Conservation (phyloP, 2,888 invertebrate species). For the Sisyra terminalis region DNA sequence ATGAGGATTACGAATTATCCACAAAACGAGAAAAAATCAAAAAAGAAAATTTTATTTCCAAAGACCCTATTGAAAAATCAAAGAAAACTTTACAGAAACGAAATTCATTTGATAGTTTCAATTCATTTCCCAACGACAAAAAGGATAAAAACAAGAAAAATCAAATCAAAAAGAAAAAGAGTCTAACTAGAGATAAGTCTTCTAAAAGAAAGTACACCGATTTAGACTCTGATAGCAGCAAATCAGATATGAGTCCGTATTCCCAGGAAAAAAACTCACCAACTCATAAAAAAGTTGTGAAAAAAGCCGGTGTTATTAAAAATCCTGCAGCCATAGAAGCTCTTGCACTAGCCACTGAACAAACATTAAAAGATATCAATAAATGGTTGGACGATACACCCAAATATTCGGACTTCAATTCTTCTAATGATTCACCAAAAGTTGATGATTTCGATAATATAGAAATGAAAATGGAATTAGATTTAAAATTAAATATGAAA, state of each 20-base stretch:
- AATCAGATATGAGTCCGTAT: constrained; percentile 17
- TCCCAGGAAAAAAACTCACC: constrained; percentile 13
- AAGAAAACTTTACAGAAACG: no score
- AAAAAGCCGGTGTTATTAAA: constrained; percentile 21
- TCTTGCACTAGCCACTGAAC: constrained; percentile 52
- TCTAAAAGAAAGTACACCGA: constrained; percentile 13
- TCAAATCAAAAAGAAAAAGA: constrained; percentile 17
- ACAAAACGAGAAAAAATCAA: constrained; percentile 19
- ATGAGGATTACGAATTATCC: not conserved
- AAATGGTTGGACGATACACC: constrained; percentile 80
- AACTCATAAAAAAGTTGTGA: constrained; percentile 15
- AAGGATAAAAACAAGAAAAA: constrained; percentile 20
- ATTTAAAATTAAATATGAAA: constrained; percentile 15
- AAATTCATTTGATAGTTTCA: no score
- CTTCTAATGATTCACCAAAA: constrained; percentile 58
- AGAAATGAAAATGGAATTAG: constrained; percentile 26
- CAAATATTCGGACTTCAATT: constrained; percentile 55
- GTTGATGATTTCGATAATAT: constrained; percentile 41
- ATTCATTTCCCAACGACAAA: constrained; percentile 13
- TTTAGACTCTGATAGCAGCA: constrained; percentile 20
- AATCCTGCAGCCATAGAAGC: constrained; percentile 40
- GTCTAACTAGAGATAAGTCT: constrained; percentile 13
- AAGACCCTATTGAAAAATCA: constrained; percentile 19
- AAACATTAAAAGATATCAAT: constrained; percentile 72
- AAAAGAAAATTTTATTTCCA: constrained; percentile 33